Evolutionary conservation across 2,113 vertebrate species (phyloP), one percentile per base, ranked within the genome.

Genomic region (Ciconia maguari): DNA sequence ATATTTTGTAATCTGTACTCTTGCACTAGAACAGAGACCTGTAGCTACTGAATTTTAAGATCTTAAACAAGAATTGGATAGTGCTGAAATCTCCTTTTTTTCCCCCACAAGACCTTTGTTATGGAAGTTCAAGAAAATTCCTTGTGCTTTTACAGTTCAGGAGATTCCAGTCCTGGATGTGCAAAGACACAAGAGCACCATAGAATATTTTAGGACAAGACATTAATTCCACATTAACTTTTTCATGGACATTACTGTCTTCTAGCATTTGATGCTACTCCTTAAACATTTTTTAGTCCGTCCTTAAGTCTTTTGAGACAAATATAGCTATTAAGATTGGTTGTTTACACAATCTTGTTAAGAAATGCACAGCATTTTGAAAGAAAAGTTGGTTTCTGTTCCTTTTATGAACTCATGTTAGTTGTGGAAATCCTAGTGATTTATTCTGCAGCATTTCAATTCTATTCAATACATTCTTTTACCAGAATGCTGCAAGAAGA

Each of bases 401-500:
- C 75, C 49, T 86, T 95, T 74, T 85, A 29, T 89, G 87, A 94
- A 54, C 84, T 89, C 46, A 6, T 65, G 55, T 83, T 87, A 94
- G 70, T 89, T 95, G 46, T 94, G 79, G 87, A 95, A 96, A 94
- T 93, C 64, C 42, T 92, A 88, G 42, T 90, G 51, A 94, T 95
- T 94, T 97, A 89, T 97, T 96, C 81, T 93, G 87, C 84, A 97
- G 64, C 58, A 5, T 96, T 97, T 92, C 96, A 90, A 96, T 86
- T 96, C 88, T 94, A 30, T 97, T 97, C 96, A 96, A 94, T 98
- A 93, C 91, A 34, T 97, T 98, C 91, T 97, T 58, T 97, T 96
- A 83, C 80, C 95, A 99, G 99, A 98, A 99, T 99, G 99, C 98
- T 99, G 96, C 99, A 99, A 98, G 99, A 99, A 97, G 99, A 99